Conservation (phyloP, 1,140 invertebrate genomes). For the Caenorhabditis remanei region DNA sequence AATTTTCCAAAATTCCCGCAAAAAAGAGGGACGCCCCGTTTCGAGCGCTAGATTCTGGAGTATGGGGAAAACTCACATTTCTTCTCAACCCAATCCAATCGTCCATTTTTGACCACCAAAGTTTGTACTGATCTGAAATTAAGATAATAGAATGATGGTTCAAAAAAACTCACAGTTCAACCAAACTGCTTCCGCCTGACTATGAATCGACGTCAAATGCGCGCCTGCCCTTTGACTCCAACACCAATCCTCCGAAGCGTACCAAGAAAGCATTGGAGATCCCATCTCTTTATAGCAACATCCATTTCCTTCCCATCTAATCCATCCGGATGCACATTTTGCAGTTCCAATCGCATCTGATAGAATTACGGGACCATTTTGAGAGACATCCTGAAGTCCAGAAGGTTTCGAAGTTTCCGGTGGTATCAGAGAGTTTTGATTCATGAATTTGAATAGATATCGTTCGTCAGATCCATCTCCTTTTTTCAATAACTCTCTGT, state of each 20-base stretch:
- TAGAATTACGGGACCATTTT: neutral
- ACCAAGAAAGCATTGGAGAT: constrained; percentile 15
- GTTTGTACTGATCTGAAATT: constrained; percentile 15
- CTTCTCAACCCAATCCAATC: constrained; percentile 25
- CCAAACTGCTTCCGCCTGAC: constrained; percentile 10
- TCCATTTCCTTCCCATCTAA: neutral
- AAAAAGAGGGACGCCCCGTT: no score
- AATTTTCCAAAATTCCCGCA: no score
- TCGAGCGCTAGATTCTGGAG: no score
- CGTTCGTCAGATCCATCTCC: constrained; percentile 21
- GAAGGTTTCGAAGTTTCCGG: neutral
- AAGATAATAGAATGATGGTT: neutral
- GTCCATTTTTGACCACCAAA: constrained; percentile 32
- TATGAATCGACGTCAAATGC: constrained; percentile 11
- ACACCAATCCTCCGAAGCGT: constrained; percentile 23
- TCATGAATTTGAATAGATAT: constrained; percentile 4
- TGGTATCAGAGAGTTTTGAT: neutral
- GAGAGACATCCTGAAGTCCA: neutral
- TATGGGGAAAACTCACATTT: neutral
- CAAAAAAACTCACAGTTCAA: neutral
- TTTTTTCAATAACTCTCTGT: neutral
- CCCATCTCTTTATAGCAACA: constrained; percentile 24
- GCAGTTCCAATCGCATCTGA: constrained; percentile 23
- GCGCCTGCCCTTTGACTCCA: constrained; percentile 2
- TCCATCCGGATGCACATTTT: constrained; percentile 8